Percentiles rank a stretch among this genome's conserved stretches.
Evolutionary conservation across 1,140 invertebrate species (phyloP).

Genomic region (Tachypleus tridentatus): DNA sequence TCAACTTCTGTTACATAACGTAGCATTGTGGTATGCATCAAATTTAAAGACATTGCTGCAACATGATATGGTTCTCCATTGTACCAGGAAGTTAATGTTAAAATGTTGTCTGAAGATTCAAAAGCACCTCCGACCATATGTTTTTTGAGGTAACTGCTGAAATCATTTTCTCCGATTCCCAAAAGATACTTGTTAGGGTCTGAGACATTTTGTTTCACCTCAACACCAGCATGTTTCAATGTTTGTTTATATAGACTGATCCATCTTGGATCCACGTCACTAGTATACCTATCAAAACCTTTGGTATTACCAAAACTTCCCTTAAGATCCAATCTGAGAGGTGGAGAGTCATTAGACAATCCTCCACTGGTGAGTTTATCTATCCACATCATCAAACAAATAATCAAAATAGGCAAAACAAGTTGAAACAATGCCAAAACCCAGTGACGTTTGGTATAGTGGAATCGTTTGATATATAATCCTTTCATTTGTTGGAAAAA

Average conservation of each 20-base stretch:
- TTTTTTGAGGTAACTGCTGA: conserved; percentile 6
- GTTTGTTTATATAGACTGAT: conserved; percentile 5
- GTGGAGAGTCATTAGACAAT: not conserved
- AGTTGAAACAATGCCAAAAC: conserved; percentile 18
- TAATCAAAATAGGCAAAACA: conserved; percentile 17
- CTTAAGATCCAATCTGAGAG: conserved; percentile 13
- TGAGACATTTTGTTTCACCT: not conserved
- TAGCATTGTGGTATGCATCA: conserved; percentile 15
- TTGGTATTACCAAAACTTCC: conserved; percentile 16
- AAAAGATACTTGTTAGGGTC: conserved; percentile 10
- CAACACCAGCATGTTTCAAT: not conserved
- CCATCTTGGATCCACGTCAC: not conserved
- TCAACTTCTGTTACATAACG: conserved; percentile 1
- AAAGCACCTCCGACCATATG: conserved; percentile 10
- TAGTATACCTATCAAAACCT: conserved; percentile 8
- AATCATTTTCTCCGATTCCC: conserved; percentile 4
- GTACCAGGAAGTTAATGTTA: conserved; percentile 15
- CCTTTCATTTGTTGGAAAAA: conserved; percentile 12
- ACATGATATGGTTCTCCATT: conserved; percentile 20
- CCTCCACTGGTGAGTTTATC: not conserved
- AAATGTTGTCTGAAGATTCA: not conserved
- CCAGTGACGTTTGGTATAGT: conserved; percentile 22
- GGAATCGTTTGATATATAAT: conserved; percentile 22
- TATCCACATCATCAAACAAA: conserved; percentile 8
- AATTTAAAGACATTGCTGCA: conserved; percentile 10